Evolutionary conservation across 2,113 vertebrate species (phyloP).

Genomic region (rabbit (Oryctolagus cuniculus)): mOryCun1.1 NC_091445.1:78114501-78115000

Average conservation of each 20-base stretch:
- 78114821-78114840: background rate
- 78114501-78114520: background rate
- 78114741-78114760: background rate
- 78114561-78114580: background rate
- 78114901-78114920: too few species aligned
- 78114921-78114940: too few species aligned
- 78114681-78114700: background rate
- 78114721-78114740: background rate
- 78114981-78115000: too few species aligned
- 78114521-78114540: background rate
- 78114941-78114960: too few species aligned
- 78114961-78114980: too few species aligned
- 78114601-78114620: background rate
- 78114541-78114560: background rate
- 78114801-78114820: background rate
- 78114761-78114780: background rate
- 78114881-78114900: too few species aligned
- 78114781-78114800: background rate
- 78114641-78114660: background rate
- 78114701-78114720: background rate
- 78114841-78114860: too few species aligned
- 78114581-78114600: background rate
- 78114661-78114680: background rate
- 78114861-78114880: too few species aligned
- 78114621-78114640: background rate